A percentile compares a stretch with the other conserved stretches of the same genome.
Evolutionary conservation across 2,888 invertebrate species (phyloP).

Genomic region (Parapristionchus giblindavisi): DNA sequence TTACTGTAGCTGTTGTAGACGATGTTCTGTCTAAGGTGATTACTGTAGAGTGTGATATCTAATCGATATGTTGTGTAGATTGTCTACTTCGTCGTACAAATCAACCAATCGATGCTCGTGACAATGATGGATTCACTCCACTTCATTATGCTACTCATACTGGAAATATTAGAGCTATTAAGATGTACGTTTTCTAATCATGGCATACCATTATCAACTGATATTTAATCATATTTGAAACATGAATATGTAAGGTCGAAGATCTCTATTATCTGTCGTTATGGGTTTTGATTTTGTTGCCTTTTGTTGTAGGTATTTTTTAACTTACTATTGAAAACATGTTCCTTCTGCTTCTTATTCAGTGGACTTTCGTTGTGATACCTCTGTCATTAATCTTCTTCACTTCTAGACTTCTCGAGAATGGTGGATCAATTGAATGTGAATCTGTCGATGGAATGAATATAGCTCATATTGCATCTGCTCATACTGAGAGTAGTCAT

Average conservation of each 20-base stretch:
- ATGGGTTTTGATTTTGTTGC: too few species aligned
- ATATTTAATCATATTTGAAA: too few species aligned
- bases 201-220: too few species aligned
- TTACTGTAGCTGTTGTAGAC: neutral
- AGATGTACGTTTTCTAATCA: constrained; percentile 13
- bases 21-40: neutral
- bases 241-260: too few species aligned
- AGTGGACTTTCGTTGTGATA: neutral
- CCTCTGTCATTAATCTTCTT: neutral
- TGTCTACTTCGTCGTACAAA: constrained; percentile 14
- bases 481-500: constrained; percentile 25
- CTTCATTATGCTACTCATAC: constrained; percentile 38
- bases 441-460: constrained; percentile 32
- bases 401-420: constrained; percentile 18
- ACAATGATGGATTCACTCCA: constrained; percentile 39
- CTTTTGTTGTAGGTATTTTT: too few species aligned
- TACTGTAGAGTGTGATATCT: neutral
- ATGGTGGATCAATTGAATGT: neutral
- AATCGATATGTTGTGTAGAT: neutral
- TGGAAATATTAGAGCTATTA: constrained; percentile 25
- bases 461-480: constrained; percentile 32
- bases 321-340: neutral
- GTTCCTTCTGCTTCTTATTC: neutral
- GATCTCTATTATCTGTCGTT: too few species aligned
- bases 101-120: constrained; percentile 30